A percentile compares a stretch with the other conserved stretches of the same genome.
Evolutionary conservation across 92 coral and sea anemone genomes (phyloP).

Genomic region (Plumapathes pennacea): DNA sequence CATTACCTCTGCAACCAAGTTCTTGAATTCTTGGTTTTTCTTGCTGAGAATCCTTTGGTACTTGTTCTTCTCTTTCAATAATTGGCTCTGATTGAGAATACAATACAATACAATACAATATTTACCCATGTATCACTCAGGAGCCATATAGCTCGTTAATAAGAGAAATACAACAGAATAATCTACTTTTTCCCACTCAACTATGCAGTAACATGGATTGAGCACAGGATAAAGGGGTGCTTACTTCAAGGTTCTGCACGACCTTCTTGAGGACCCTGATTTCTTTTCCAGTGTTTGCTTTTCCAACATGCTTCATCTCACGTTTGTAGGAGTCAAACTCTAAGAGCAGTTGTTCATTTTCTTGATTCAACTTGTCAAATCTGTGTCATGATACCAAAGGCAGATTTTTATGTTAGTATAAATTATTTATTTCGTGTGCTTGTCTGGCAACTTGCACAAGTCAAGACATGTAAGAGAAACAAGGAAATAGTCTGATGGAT

Average conservation of each 20-base stretch:
- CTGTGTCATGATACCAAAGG: constrained; percentile 21
- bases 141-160: too few relatives aligned
- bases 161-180: too few relatives aligned
- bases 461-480: too few relatives aligned
- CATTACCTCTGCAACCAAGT: constrained; percentile 75
- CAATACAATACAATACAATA: background rate
- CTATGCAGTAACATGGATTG: too few relatives aligned
- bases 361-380: constrained; percentile 68
- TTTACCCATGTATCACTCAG: too few relatives aligned
- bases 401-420: too few relatives aligned
- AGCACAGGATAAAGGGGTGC: too few relatives aligned
- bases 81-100: constrained; percentile 58
- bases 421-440: too few relatives aligned
- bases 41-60: constrained; percentile 81
- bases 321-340: constrained; percentile 70
- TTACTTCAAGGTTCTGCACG: constrained; percentile 93
- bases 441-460: too few relatives aligned
- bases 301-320: constrained; percentile 81
- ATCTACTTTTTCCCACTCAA: too few relatives aligned
- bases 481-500: too few relatives aligned
- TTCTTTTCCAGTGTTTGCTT: constrained; percentile 92
- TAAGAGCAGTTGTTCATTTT: constrained; percentile 77
- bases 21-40: constrained; percentile 90
- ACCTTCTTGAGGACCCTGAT: constrained; percentile 92
- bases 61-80: constrained; percentile 90